Evolutionary conservation across 2,113 vertebrate genomes (phyloP).

Genomic region (Nothoprocta pentlandii): DNA sequence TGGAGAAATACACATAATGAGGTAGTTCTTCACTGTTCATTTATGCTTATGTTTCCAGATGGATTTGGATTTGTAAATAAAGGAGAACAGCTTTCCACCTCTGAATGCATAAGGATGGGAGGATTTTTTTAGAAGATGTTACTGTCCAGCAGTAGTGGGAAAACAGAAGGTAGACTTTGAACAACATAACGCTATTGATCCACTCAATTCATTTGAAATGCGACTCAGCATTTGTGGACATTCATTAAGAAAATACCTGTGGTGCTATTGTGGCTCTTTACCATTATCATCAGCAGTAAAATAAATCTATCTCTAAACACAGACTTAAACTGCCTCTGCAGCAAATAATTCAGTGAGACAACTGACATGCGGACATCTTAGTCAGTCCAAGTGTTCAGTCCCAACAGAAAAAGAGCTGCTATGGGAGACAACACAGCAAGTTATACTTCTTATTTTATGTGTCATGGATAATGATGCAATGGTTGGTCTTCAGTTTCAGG

Average conservation of each 20-base stretch:
- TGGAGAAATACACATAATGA: background rate
- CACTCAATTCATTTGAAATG: background rate
- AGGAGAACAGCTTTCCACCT: background rate
- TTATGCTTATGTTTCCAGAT: background rate
- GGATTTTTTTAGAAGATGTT: background rate
- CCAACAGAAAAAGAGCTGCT: background rate
- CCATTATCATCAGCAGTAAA: background rate
- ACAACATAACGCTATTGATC: background rate
- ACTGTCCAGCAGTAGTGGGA: background rate
- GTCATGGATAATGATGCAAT: background rate
- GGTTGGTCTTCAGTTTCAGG: background rate
- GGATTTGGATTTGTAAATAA: background rate
- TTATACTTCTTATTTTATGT: background rate
- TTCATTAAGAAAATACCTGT: background rate
- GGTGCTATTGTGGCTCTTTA: background rate
- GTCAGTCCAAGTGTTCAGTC: background rate
- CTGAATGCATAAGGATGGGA: background rate
- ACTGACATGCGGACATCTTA: background rate
- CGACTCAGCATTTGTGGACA: background rate
- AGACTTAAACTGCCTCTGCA: background rate
- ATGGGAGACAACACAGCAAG: background rate
- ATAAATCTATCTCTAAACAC: background rate
- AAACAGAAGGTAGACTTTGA: slow-evolving; percentile 26
- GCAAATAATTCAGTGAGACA: background rate
- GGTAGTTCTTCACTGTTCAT: background rate